Evolutionary conservation across 2,797 vertebrate species (phyloP), one percentile per base, ranked within the genome.

Genomic region (Ciconia nigra): DNA sequence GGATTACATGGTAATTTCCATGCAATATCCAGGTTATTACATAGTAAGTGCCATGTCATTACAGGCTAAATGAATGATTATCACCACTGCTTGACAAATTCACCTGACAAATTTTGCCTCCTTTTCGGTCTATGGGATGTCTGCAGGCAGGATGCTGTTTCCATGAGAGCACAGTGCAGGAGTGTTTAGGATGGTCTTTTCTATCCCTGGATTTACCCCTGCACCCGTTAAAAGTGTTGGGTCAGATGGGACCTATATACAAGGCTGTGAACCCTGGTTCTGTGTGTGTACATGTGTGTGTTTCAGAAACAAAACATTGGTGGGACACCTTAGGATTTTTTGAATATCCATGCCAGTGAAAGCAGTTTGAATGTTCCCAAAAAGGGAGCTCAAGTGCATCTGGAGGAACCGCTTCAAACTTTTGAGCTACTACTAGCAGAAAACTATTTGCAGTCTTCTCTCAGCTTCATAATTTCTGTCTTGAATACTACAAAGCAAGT

Each of bases 1-100:
- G 96, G 87, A 96, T 98, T 97, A 96, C 96, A 96, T 91, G 95
- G 95, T 67, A 76, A 97, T 97, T 97, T 97, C 96, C 96, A 90
- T 95, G 96, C 93, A 88, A 92, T 96, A 96, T 84, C 77, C 84
- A 94, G 90, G 83, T 96, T 96, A 96, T 98, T 97, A 95, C 94
- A 46, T 66, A 58, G 90, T 91, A 96, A 97, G 91, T 95, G 96
- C 90, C 95, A 84, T 95, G 96, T 94, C 91, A 85, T 97, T 96
- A 49, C 61, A 24, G 82, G 87, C 95, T 95, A 95, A 96, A 96
- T 95, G 96, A 94, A 87, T 81, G 87, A 97, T 97, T 95, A 93
- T 95, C 96, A 92, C 83, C 91, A 82, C 86, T 62, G 89, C 96
- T 92, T 93, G 95, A 96, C 92, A 89, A 95, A 96, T 95, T 39